Conservation (phyloP, 2,888 invertebrate genomes). For the Papilio elwesi region DNA sequence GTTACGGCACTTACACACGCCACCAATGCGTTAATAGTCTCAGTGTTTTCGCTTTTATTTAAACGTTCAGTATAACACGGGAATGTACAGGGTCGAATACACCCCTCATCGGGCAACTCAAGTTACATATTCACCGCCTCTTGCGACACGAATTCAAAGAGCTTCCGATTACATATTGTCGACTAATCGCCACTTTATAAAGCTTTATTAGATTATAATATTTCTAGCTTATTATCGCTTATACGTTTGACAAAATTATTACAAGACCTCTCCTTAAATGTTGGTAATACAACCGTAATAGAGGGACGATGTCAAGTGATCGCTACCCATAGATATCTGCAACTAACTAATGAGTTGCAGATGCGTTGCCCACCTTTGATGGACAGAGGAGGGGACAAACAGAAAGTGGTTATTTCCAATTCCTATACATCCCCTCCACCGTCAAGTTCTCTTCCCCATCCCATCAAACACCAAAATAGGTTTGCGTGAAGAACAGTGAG, state of each 20-base stretch:
- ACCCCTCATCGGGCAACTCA: background rate
- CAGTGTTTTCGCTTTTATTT: background rate
- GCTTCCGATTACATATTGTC: slow-evolving; percentile 4
- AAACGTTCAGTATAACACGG: background rate
- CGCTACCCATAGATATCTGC: too few species aligned
- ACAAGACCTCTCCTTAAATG: too few species aligned
- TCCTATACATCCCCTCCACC: too few species aligned
- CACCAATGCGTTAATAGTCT: background rate
- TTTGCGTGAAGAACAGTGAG: too few species aligned
- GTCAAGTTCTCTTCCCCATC: too few species aligned
- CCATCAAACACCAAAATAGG: too few species aligned
- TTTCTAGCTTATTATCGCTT: slow-evolving; percentile 16
- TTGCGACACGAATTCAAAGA: slow-evolving; percentile 4
- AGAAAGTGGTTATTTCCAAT: too few species aligned
- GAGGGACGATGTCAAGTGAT: too few species aligned
- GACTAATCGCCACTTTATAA: slow-evolving; percentile 9
- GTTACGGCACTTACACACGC: background rate
- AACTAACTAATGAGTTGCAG: too few species aligned
- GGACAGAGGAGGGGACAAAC: too few species aligned
- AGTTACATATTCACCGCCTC: slow-evolving; percentile 2
- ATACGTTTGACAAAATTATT: background rate
- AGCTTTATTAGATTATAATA: slow-evolving; percentile 1
- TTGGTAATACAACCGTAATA: too few species aligned
- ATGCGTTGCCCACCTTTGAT: too few species aligned
- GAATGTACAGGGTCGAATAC: background rate